Evolutionary conservation across 2,113 vertebrate genomes (phyloP), one percentile per base, ranked within the genome.

Genomic region (Paradisaea rubra): DNA sequence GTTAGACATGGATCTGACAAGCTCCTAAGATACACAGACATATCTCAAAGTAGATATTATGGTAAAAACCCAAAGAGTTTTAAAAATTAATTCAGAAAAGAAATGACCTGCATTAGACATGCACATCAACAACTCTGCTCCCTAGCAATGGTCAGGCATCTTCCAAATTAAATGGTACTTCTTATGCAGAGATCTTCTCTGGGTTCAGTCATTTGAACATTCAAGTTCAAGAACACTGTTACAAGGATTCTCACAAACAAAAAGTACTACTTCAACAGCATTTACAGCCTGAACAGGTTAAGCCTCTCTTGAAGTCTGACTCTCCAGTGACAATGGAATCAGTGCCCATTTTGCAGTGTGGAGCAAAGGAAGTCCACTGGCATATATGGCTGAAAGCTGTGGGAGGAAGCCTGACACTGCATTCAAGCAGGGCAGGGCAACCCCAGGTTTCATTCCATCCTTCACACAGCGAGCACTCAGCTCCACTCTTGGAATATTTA

Each of bases 71-170:
- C 39, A 53, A 19, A 49, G 73, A 76, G n/a, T 50, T 73, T 86
- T 47, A 80, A 86, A 95, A 88, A 93, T 50, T 44, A 86, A 88
- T 86, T 90, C 10, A 19, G 7, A 24, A 90, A 44, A 93, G 77
- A 80, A 59, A 42, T 11, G 3, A 65, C n/a, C 85, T 50, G 49
- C 47, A 33, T 73, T 54, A 85, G 45, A 78, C 54, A 80, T 22
- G 35, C 76, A 73, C 59, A 88, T 73, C 68, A 83, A 80, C 64
- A 88, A 56, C 53, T 54, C 68, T 28, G 28, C 52, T 90, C 71
- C 52, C 11, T 20, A 63, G 47, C 71, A 86, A 63, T 9, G 5
- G 19, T 61, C 66, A 83, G 50, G 30, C 50, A 83, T 11, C 80
- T 49, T 47, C 59, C 35, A 80, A 54, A 93, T 78, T 30, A 86